Percentiles rank a stretch among this genome's conserved stretches.
These are phyloP conservation scores for Lerista edwardsae DNA, from an alignment of 2,797 vertebrate species.

Conservation along the genomic window DNA sequence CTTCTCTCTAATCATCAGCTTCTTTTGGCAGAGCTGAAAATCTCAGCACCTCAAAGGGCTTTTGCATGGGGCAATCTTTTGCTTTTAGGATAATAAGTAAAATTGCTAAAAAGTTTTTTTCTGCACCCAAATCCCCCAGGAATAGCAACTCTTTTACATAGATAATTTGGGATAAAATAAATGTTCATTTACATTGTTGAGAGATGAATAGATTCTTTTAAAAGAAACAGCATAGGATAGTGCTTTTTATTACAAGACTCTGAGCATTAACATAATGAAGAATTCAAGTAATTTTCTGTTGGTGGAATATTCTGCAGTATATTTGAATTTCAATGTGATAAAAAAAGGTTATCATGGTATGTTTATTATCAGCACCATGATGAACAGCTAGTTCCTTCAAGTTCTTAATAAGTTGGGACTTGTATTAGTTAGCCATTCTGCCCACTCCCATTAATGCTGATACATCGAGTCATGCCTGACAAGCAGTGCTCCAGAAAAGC, in stretches of 20 bases:
- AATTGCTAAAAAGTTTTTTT: slow-evolving; percentile 53
- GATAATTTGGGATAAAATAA: slow-evolving; percentile 48
- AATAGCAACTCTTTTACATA: slow-evolving; percentile 52
- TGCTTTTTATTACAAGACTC: slow-evolving; percentile 47
- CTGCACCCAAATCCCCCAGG: slow-evolving; percentile 36
- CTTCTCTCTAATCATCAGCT: not conserved
- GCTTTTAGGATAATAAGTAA: slow-evolving; percentile 51
- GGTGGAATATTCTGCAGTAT: slow-evolving; percentile 8
- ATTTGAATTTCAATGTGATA: slow-evolving; percentile 23
- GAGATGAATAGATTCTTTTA: slow-evolving; percentile 49
- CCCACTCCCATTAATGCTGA: slow-evolving; percentile 51
- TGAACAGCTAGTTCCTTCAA: slow-evolving; percentile 39
- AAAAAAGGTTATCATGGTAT: slow-evolving; percentile 6
- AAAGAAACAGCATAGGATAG: slow-evolving; percentile 26
- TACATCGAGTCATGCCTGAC: slow-evolving; percentile 39
- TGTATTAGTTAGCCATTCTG: slow-evolving; percentile 31
- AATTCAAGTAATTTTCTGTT: slow-evolving; percentile 50
- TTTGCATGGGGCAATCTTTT: slow-evolving; percentile 16
- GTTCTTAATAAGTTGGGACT: slow-evolving; percentile 17
- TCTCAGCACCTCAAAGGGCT: slow-evolving; percentile 12
- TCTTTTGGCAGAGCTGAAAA: not conserved
- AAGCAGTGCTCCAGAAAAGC: slow-evolving; percentile 7
- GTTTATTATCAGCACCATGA: slow-evolving; percentile 27
- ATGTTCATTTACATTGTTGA: slow-evolving; percentile 25
- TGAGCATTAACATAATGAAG: slow-evolving; percentile 37